These are phyloP conservation scores for Gasterosteus nipponicus DNA, from an alignment of 2,113 vertebrate species.

Conservation along the genomic window DNA sequence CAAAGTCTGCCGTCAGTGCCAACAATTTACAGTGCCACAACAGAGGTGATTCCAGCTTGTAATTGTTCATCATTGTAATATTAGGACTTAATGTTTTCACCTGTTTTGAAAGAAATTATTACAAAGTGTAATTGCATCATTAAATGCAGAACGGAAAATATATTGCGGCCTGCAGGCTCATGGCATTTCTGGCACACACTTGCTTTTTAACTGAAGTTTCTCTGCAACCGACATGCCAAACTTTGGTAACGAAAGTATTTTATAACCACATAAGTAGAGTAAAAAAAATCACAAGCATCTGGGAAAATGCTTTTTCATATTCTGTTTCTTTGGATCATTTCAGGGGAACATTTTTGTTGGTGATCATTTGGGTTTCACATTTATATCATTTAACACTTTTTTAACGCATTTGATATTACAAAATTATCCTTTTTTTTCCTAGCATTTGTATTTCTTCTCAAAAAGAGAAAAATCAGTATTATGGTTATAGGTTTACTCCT, in stretches of 20 bases:
- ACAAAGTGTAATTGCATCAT: conserved; percentile 20
- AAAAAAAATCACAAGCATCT: not conserved
- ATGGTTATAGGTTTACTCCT: not conserved
- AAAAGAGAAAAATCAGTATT: not conserved
- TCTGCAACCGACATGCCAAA: not conserved
- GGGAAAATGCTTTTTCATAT: not conserved
- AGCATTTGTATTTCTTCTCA: not conserved
- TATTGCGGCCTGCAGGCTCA: conserved; percentile 52
- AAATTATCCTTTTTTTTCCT: not conserved
- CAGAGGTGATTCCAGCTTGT: conserved; percentile 7
- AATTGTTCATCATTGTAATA: not conserved
- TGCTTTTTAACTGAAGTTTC: conserved; percentile 31
- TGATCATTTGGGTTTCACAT: not conserved
- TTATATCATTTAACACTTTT: not conserved
- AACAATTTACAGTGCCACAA: conserved; percentile 3
- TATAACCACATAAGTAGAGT: not conserved
- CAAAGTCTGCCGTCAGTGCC: conserved; percentile 4
- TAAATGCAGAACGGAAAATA: conserved; percentile 30
- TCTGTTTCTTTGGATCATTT: not conserved
- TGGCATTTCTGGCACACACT: conserved; percentile 51
- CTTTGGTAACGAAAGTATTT: not conserved
- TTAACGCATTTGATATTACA: conserved; percentile 15
- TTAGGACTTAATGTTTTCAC: not conserved
- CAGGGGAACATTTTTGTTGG: not conserved
- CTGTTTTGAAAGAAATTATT: conserved; percentile 18